Evolutionary conservation across 2,797 vertebrate genomes (phyloP).

Genomic region (Artibeus lituratus): DNA sequence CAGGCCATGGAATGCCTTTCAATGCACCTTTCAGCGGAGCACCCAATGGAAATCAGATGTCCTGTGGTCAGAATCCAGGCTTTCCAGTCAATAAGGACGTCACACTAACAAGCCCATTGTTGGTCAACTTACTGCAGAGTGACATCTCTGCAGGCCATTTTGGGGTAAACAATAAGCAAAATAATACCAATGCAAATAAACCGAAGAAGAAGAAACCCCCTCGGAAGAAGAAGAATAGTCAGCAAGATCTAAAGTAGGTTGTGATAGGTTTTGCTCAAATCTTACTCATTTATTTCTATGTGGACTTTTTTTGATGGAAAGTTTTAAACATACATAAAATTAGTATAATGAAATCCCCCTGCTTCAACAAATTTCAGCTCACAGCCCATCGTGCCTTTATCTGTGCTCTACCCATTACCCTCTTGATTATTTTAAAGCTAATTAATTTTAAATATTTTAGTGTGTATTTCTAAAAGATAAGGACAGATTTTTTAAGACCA

Average conservation of each 20-base stretch:
- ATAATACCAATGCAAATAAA: conserved; percentile 90
- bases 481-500: background rate
- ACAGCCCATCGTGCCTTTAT: background rate
- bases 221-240: conserved; percentile 94
- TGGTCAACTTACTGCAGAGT: conserved; percentile 98
- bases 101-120: conserved; percentile 94
- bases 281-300: conserved; percentile 52
- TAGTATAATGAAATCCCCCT: background rate
- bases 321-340: conserved; percentile 40
- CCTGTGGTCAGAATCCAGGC: conserved; percentile 91
- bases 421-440: conserved; percentile 48
- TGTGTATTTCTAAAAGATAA: conserved; percentile 31
- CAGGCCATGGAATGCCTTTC: conserved; percentile 92
- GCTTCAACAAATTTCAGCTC: background rate
- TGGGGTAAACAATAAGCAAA: conserved; percentile 96
- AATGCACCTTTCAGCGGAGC: conserved; percentile 89
- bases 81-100: conserved; percentile 97
- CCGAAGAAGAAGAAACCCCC: conserved; percentile 99
- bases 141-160: conserved; percentile 98
- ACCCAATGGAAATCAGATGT: conserved; percentile 88
- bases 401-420: background rate
- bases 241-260: conserved; percentile 92
- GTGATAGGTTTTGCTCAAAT: conserved; percentile 50
- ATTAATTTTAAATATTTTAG: conserved; percentile 18
- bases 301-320: conserved; percentile 39